Evolutionary conservation across 2,888 invertebrate species (phyloP).

Genomic region (Morpho deidamia): DNA sequence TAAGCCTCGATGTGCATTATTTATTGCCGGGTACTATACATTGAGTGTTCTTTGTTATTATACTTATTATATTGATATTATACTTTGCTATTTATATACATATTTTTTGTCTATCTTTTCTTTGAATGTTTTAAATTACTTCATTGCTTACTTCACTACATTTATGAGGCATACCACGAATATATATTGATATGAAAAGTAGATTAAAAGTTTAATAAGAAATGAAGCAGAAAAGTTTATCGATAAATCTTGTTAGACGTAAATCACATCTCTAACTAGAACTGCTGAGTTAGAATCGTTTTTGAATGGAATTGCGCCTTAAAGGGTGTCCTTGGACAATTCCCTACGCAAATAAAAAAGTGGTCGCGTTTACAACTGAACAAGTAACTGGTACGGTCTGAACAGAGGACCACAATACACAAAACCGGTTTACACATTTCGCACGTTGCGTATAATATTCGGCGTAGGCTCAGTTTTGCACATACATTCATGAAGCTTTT

Average conservation of each 20-base stretch:
- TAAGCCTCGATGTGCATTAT: no score
- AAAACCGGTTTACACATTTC: constrained; percentile 10
- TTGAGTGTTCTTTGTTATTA: no score
- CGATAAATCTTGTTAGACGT: background rate
- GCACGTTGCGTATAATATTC: background rate
- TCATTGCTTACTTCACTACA: no score
- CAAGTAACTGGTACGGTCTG: background rate
- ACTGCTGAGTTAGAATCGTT: constrained; percentile 24
- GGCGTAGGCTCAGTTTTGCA: no score
- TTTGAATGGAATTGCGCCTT: constrained; percentile 29
- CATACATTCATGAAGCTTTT: no score
- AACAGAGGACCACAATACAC: constrained; percentile 3
- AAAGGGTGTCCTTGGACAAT: constrained; percentile 28
- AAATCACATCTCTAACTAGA: constrained; percentile 10
- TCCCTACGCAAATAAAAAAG: constrained; percentile 24
- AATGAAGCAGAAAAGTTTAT: background rate
- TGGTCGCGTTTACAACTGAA: constrained; percentile 18
- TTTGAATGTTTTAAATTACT: no score
- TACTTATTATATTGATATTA: no score
- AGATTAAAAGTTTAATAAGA: background rate
- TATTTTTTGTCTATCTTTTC: no score
- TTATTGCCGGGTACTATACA: no score
- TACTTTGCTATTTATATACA: no score
- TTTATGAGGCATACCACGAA: no score
- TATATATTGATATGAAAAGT: no score